Percentiles rank a stretch among this genome's conserved stretches.
Conservation (phyloP, 2,888 invertebrate genomes). For the Euproctis similis region DNA sequence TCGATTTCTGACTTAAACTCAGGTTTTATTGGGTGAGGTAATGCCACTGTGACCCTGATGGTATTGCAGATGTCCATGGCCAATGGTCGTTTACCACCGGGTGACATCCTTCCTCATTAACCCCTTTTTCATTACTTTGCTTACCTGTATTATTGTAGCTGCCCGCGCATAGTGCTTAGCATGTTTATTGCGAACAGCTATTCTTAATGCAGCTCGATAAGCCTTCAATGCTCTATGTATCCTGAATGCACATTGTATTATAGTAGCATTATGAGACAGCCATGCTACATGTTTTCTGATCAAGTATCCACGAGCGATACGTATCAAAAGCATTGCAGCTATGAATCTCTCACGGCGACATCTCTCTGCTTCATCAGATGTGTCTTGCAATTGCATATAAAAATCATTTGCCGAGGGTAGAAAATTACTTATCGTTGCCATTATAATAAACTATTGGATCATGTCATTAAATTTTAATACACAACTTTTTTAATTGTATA, state of each 20-base stretch:
- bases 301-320: conserved; percentile 47
- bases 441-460: too few species aligned
- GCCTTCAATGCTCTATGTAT: conserved; percentile 43
- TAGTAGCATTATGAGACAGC: conserved; percentile 50
- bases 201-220: conserved; percentile 42
- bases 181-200: conserved; percentile 52
- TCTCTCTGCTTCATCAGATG: conserved; percentile 40
- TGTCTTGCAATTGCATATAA: conserved; percentile 42
- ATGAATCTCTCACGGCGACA: conserved; percentile 37
- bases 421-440: conserved; percentile 49
- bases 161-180: conserved; percentile 45
- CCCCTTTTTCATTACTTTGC: too few species aligned
- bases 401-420: conserved; percentile 41
- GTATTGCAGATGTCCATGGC: too few species aligned
- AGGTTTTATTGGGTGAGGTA: too few species aligned
- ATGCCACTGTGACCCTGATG: too few species aligned
- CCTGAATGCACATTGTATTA: conserved; percentile 60
- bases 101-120: too few species aligned
- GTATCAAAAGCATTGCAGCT: conserved; percentile 49
- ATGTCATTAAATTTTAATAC: too few species aligned
- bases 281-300: conserved; percentile 54
- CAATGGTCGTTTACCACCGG: too few species aligned
- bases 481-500: too few species aligned
- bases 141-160: conserved; percentile 57
- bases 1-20: too few species aligned